phyloP scores from a whole-genome alignment of 2,113 vertebrate genomes.

The Sialia sialis region DNA sequence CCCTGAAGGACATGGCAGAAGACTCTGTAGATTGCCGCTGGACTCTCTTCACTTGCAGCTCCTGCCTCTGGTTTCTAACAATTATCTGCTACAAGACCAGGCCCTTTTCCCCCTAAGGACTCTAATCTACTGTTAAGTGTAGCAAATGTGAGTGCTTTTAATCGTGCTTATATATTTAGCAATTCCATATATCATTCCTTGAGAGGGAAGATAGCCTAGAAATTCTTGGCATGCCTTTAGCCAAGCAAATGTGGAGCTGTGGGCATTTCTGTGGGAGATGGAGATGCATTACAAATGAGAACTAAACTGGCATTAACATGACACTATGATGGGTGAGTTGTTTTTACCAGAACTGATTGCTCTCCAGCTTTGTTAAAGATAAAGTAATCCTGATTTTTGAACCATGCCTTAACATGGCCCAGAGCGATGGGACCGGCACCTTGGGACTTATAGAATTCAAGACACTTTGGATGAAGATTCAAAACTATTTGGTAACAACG shows the following conservation, averaged over 20 bases:
- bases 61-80: not conserved
- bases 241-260: not conserved
- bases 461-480: conserved; percentile 87
- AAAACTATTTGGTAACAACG: conserved; percentile 81
- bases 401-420: conserved; percentile 17
- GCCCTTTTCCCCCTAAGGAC: not conserved
- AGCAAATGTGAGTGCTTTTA: not conserved
- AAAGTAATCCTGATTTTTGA: not conserved
- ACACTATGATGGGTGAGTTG: not conserved
- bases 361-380: not conserved
- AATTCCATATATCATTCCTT: not conserved
- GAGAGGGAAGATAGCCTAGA: not conserved
- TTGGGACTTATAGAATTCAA: conserved; percentile 82
- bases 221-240: conserved; percentile 20
- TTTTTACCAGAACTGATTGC: not conserved
- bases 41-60: not conserved
- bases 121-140: not conserved
- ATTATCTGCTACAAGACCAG: not conserved
- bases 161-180: not conserved
- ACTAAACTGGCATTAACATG: not conserved
- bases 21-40: not conserved
- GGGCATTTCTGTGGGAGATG: not conserved
- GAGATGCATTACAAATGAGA: not conserved
- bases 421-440: conserved; percentile 74
- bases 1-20: not conserved